These are phyloP conservation scores for Oreocharis arfaki DNA, from an alignment of 2,113 vertebrate genomes.

Conservation along the genomic window DNA sequence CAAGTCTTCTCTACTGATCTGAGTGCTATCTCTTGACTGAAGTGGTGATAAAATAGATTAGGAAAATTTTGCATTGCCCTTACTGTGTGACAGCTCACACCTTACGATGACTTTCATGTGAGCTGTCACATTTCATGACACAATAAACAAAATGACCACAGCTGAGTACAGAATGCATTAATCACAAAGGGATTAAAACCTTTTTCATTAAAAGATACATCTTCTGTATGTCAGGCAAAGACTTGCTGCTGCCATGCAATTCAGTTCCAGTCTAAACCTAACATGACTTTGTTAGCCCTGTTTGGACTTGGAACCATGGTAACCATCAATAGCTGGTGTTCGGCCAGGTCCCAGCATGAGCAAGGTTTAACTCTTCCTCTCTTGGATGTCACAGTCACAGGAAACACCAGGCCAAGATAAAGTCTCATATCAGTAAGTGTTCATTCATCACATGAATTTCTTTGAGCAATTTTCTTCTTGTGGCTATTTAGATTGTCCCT, in stretches of 20 bases:
- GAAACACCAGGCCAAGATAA: not conserved
- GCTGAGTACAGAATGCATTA: not conserved
- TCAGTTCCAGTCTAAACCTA: not conserved
- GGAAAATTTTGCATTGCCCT: not conserved
- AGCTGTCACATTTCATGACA: not conserved
- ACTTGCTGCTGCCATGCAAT: not conserved
- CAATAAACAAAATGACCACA: not conserved
- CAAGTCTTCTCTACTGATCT: not conserved
- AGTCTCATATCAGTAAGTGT: not conserved
- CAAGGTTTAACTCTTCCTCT: not conserved
- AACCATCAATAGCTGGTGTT: not conserved
- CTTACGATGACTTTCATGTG: rapidly evolving
- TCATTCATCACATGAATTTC: not conserved
- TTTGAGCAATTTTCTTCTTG: not conserved
- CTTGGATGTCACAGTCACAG: not conserved
- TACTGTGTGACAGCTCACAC: too few relatives aligned
- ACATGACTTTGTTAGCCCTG: not conserved
- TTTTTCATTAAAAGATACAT: not conserved
- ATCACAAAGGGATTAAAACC: not conserved
- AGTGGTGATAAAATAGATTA: not conserved
- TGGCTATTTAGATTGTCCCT: not conserved
- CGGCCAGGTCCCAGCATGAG: not conserved
- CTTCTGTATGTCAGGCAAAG: not conserved
- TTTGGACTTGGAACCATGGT: not conserved
- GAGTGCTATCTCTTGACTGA: not conserved